These are phyloP conservation scores for Lacanobia oleracea DNA, from an alignment of 2,888 invertebrate genomes.

Conservation along the genomic window DNA sequence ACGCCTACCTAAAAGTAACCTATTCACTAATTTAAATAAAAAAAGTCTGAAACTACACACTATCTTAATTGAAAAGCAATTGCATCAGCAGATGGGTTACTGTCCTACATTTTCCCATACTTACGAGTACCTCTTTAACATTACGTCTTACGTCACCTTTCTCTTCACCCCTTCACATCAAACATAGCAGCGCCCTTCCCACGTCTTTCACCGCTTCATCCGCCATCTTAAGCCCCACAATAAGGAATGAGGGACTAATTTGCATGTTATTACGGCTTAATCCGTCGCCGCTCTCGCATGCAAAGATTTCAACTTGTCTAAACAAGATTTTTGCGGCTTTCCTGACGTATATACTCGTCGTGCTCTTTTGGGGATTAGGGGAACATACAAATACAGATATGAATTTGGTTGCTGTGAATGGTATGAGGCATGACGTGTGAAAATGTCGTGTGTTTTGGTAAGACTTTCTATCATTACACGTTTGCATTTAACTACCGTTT, in stretches of 20 bases:
- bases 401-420: conserved; percentile 22
- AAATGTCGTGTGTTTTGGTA: not conserved
- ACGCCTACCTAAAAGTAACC: too few species aligned
- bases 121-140: not conserved
- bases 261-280: conserved; percentile 85
- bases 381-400: conserved; percentile 18
- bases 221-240: conserved; percentile 58
- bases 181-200: conserved; percentile 6
- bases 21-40: too few species aligned
- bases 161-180: not conserved
- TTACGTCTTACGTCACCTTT: not conserved
- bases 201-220: conserved; percentile 50
- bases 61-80: too few species aligned
- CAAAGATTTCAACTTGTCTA: conserved; percentile 72
- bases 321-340: conserved; percentile 73
- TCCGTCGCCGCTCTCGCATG: conserved; percentile 73
- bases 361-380: conserved; percentile 33
- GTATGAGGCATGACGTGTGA: conserved; percentile 8
- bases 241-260: conserved; percentile 80
- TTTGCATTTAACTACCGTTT: not conserved
- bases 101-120: not conserved
- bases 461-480: not conserved
- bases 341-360: conserved; percentile 30
- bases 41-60: too few species aligned
- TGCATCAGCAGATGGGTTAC: not conserved